Base-by-base conservation (phyloP, 64 coral and sea anemone species). In the Dendrophyllia cribrosa region DNA sequence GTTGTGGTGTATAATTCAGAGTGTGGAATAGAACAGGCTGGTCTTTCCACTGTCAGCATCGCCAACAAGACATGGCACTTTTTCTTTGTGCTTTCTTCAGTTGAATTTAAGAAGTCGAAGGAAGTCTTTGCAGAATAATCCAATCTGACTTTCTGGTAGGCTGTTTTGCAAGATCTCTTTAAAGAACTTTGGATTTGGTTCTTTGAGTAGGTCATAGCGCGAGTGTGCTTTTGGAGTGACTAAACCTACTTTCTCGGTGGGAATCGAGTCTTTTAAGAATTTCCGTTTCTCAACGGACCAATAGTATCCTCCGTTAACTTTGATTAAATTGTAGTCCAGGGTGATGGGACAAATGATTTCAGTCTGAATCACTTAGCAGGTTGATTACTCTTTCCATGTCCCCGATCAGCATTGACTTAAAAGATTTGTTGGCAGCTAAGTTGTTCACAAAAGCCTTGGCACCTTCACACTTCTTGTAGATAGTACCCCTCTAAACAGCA, bases 111-210 rank as follows among this genome's bases (percentile, higher is more conserved):
- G 2, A 59, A 93, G n/a, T 14, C 53, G 62, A 0, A 93, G 16
- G 67, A 93, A 87, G 58, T 93, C 91, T 24, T 88, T 19, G 13
- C 74, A 88, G 51, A 88, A 93, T n/a, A 20, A 75, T 20, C 70
- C 58, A 21, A 70, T 67, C 8, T 88, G 46, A 50, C 70, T 73
- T 19, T 26, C 22, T 9, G 48, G 21, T 6, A 88, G 25, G 59
- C 91, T 88, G 53, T 93, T 66, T 47, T 81, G 13, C 7, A 93
- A 77, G 14, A 88, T 72, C 70, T 93, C 91, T 51, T 49, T 68
- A 59, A 93, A 88, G 60, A 48, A 93, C 51, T 79, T 76, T 5
- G 75, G 91, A 2, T 93, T 47, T 14, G 74, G 91, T 4, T 43
- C 55, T 19, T 23, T 88, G 11, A 69, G 20, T 19, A 51, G 83